Evolutionary conservation across 2,888 invertebrate species (phyloP), one percentile per base, ranked within the genome.

Genomic region (Heliconius ismenius): DNA sequence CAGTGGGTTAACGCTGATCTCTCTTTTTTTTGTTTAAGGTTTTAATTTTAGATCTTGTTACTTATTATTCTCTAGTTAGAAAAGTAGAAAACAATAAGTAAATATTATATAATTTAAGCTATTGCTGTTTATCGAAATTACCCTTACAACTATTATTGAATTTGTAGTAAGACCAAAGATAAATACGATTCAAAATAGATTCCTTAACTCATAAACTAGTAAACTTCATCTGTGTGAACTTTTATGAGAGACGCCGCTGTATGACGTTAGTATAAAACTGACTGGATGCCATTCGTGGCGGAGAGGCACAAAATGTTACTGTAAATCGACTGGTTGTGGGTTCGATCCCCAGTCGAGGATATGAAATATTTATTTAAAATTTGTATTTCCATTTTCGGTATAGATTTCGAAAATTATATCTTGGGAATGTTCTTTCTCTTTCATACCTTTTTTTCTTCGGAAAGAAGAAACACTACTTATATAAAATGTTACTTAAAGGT

Each of bases 121-220:
- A 28, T 28, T 28, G 28, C 28, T 3, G 28, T 28, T 28, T 3
- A n/a, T 65, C 65, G n/a, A 39, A 24, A 65, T 65, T 39, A 39
- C 4, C 24, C 65, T 15, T 3, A 62, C 13, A 7, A 9, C 58
- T n/a, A n/a, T 24, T 39, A 65, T 39, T 39, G 11, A 6, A n/a
- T 11, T 21, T 65, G 13, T 21, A 65, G 39, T 65, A 13, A 65
- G 7, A 24, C 67, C 67, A 67, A 67, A 67, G 67, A 67, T 39
- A 67, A 39, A 39, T 24, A 67, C 39, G 15, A 39, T 18, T 39
- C 11, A 11, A n/a, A 2, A 58, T 58, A 3, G 21, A 49, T 7
- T 18, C 21, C 6, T 49, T 39, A 39, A 39, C 36, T 9, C 32
- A 32, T 39, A 39, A 39, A 39, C 39, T 39, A 39, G 9, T 11